Evolutionary conservation across 2,797 vertebrate genomes (phyloP).

Genomic region (Tapera naevia): DNA sequence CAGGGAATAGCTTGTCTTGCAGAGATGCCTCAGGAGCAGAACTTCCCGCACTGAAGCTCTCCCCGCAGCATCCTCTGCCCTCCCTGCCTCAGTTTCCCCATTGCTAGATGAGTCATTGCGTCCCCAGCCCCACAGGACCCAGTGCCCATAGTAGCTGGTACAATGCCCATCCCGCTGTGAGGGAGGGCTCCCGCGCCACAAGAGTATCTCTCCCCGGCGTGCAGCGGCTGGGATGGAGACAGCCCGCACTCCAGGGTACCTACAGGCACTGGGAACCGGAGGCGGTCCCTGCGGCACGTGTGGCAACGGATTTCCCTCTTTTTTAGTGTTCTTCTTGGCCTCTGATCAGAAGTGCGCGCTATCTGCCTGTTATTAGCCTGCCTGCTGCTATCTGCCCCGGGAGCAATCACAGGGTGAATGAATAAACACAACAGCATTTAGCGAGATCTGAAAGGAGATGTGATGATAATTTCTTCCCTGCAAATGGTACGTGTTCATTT

Average conservation of each 20-base stretch:
- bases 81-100: background rate
- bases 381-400: slow-evolving; percentile 56
- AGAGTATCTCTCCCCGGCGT: fast-evolving
- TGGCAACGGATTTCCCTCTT: background rate
- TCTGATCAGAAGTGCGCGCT: background rate
- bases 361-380: slow-evolving; percentile 55
- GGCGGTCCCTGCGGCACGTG: background rate
- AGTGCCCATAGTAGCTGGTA: background rate
- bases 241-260: background rate
- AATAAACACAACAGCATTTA: slow-evolving; percentile 66
- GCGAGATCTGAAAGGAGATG: slow-evolving; percentile 57
- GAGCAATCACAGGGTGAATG: slow-evolving; percentile 54
- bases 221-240: background rate
- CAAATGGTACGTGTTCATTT: slow-evolving; percentile 36
- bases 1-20: background rate
- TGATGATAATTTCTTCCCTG: slow-evolving; percentile 61
- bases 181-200: background rate
- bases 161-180: fast-evolving
- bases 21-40: background rate
- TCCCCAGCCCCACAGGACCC: fast-evolving
- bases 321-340: slow-evolving; percentile 39
- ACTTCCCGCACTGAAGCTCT: fast-evolving
- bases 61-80: background rate
- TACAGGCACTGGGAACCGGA: fast-evolving
- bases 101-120: background rate